Evolutionary conservation across 2,797 vertebrate genomes (phyloP).

Genomic region (Gila robusta): DNA sequence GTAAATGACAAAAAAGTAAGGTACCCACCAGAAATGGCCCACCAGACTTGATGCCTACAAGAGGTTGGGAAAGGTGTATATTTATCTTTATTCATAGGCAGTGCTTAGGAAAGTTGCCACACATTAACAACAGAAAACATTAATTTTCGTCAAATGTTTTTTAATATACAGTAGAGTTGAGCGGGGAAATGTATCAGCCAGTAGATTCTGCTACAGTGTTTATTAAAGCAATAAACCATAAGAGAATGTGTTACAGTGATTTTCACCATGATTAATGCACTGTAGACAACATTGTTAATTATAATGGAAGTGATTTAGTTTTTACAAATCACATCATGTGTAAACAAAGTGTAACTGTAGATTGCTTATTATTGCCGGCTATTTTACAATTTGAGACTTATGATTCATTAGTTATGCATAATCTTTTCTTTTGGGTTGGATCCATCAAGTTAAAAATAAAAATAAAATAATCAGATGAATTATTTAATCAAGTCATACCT

Average conservation of each 20-base stretch:
- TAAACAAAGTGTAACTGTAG: slow-evolving; percentile 4
- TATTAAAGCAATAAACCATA: slow-evolving; percentile 12
- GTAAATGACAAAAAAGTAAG: neutral
- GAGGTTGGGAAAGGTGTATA: neutral
- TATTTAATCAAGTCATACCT: neutral
- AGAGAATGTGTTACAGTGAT: neutral
- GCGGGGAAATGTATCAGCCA: neutral
- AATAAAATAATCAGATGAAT: neutral
- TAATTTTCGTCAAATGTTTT: neutral
- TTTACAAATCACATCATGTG: neutral
- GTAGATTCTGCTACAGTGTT: neutral
- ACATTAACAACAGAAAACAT: neutral
- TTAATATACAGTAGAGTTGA: neutral
- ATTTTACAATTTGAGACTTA: neutral
- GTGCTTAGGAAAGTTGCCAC: neutral
- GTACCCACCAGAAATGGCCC: neutral
- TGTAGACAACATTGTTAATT: neutral
- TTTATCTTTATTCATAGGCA: slow-evolving; percentile 13
- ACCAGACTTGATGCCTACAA: neutral
- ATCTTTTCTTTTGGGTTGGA: neutral
- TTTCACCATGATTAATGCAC: neutral
- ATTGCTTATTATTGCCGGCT: neutral
- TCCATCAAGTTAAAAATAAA: neutral
- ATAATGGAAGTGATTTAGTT: neutral
- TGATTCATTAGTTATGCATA: neutral